Conservation (phyloP, 1,140 invertebrate genomes). For the Eupristina koningsbergeri region DNA sequence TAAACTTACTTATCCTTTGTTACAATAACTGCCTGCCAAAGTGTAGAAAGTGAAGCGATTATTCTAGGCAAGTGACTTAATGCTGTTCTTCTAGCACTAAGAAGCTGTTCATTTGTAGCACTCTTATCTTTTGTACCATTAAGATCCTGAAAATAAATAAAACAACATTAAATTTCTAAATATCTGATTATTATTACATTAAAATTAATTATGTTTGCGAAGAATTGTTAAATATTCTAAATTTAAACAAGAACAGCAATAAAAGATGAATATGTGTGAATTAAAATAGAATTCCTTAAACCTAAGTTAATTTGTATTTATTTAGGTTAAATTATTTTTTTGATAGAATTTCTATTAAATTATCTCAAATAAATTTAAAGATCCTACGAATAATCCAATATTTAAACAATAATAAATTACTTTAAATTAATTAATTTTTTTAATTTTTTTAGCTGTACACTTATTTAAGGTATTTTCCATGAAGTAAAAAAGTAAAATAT, state of each 20-base stretch:
- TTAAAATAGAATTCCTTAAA: no score
- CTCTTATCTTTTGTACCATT: conserved; percentile 62
- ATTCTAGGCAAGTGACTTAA: conserved; percentile 87
- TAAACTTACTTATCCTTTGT: conserved; percentile 71
- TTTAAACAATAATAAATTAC: no score
- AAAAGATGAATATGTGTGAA: no score
- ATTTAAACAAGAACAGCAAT: neutral
- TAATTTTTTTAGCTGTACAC: no score
- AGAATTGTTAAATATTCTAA: neutral
- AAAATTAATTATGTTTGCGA: neutral
- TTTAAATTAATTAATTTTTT: no score
- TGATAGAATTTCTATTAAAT: no score
- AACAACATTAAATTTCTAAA: neutral
- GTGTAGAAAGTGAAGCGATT: conserved; percentile 83
- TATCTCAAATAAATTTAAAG: no score
- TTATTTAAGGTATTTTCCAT: no score
- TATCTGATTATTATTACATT: neutral
- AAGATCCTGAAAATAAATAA: conserved; percentile 55
- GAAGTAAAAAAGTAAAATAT: neutral
- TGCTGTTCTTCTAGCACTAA: conserved; percentile 81
- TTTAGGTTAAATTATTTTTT: no score
- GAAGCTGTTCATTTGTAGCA: conserved; percentile 71
- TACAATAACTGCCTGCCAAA: conserved; percentile 84
- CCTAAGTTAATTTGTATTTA: no score
- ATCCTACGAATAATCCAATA: no score